These are phyloP conservation scores for Charadrius vociferus DNA, from an alignment of 2,113 vertebrate genomes.

Conservation along the genomic window DNA sequence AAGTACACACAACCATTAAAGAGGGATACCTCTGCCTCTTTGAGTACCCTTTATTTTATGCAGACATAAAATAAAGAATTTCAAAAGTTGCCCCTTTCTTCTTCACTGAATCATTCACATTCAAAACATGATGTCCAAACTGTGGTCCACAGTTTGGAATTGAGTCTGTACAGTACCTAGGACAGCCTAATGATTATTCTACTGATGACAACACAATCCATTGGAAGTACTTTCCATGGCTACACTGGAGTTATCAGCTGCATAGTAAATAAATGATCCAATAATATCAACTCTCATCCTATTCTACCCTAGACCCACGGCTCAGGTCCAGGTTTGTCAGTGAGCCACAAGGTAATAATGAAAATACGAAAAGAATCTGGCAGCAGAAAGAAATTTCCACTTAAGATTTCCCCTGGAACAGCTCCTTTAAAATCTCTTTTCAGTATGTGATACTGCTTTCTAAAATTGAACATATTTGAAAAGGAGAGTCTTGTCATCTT, in stretches of 20 bases:
- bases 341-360: background rate
- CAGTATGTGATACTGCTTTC: background rate
- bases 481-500: background rate
- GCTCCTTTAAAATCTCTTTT: background rate
- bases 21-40: background rate
- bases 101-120: background rate
- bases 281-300: background rate
- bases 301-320: background rate
- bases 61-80: background rate
- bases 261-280: background rate
- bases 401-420: background rate
- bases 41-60: background rate
- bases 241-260: background rate
- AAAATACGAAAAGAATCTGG: background rate
- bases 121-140: background rate
- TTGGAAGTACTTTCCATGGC: background rate
- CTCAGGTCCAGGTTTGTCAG: background rate
- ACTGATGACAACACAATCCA: background rate
- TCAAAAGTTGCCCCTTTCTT: background rate
- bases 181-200: background rate
- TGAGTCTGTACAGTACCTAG: background rate
- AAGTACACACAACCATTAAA: background rate
- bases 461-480: background rate
- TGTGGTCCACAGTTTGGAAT: background rate
- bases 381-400: background rate